A percentile compares a stretch with the other conserved stretches of the same genome.
Evolutionary conservation across 1,140 invertebrate species (phyloP).

Genomic region (Magallana angulata): DNA sequence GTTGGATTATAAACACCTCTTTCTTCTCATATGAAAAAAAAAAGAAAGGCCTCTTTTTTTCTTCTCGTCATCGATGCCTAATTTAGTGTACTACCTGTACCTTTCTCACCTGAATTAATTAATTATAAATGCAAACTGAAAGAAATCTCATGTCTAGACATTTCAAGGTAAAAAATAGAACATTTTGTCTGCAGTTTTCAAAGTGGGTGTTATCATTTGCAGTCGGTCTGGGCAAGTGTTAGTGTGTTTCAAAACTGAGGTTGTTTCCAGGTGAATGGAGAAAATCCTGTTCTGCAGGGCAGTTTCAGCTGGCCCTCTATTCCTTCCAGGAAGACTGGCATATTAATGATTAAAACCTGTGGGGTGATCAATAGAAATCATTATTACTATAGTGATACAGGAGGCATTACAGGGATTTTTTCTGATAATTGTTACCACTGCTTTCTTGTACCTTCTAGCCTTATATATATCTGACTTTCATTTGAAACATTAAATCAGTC

Average conservation of each 20-base stretch:
- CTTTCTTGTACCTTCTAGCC: not conserved
- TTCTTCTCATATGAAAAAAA: too few relatives aligned
- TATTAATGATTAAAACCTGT: conserved; percentile 21
- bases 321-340: not conserved
- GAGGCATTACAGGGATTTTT: not conserved
- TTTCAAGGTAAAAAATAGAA: conserved; percentile 29
- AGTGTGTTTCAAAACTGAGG: not conserved
- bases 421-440: not conserved
- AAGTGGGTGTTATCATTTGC: conserved; percentile 3
- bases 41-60: not conserved
- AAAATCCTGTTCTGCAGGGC: not conserved
- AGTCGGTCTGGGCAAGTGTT: not conserved
- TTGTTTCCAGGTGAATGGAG: not conserved
- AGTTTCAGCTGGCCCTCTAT: not conserved
- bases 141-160: conserved; percentile 16
- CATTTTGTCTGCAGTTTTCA: conserved; percentile 8
- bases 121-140: conserved; percentile 34
- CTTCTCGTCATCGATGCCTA: not conserved
- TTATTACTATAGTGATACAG: conserved; percentile 14
- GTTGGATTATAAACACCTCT: too few relatives aligned
- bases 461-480: too few relatives aligned
- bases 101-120: conserved; percentile 3
- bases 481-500: too few relatives aligned
- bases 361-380: conserved; percentile 15
- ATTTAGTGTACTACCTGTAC: not conserved